Evolutionary conservation across 2,113 vertebrate species (phyloP).

Genomic region (Hippocampus mohnikei): DNA sequence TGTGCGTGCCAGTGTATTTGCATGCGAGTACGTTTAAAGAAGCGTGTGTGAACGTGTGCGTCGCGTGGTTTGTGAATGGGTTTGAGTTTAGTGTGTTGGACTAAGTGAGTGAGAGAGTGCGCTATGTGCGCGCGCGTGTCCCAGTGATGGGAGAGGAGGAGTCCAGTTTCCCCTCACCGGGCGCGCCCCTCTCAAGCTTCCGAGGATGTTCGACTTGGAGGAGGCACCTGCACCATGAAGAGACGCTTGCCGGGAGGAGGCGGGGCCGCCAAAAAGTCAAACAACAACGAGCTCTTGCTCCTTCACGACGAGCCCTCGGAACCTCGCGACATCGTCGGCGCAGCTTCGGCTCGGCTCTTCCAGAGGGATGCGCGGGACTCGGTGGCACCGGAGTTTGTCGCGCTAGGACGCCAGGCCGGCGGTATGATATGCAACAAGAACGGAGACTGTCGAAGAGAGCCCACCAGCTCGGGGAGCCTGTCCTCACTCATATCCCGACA

Average conservation of each 20-base stretch:
- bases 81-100: not conserved
- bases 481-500: slow-evolving; percentile 70
- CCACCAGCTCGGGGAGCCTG: slow-evolving; percentile 68
- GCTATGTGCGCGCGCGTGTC: not conserved
- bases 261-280: slow-evolving; percentile 64
- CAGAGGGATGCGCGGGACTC: slow-evolving; percentile 54
- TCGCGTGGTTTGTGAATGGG: not conserved
- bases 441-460: slow-evolving; percentile 78
- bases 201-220: slow-evolving; percentile 48
- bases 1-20: too few species aligned
- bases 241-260: slow-evolving; percentile 68
- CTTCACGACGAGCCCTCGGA: slow-evolving; percentile 49
- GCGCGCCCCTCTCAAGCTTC: slow-evolving; percentile 26
- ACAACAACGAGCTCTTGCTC: slow-evolving; percentile 64
- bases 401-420: slow-evolving; percentile 44
- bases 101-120: not conserved
- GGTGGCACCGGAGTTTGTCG: slow-evolving; percentile 30
- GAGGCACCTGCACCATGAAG: slow-evolving; percentile 53
- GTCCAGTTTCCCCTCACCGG: slow-evolving; percentile 15
- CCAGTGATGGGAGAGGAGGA: slow-evolving; percentile 68
- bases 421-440: slow-evolving; percentile 79
- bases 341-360: slow-evolving; percentile 43
- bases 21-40: too few species aligned
- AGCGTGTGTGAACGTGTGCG: not conserved
- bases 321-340: slow-evolving; percentile 33